Conservation (phyloP, 2,113 vertebrate genomes). For the Petromus typicus region DNA sequence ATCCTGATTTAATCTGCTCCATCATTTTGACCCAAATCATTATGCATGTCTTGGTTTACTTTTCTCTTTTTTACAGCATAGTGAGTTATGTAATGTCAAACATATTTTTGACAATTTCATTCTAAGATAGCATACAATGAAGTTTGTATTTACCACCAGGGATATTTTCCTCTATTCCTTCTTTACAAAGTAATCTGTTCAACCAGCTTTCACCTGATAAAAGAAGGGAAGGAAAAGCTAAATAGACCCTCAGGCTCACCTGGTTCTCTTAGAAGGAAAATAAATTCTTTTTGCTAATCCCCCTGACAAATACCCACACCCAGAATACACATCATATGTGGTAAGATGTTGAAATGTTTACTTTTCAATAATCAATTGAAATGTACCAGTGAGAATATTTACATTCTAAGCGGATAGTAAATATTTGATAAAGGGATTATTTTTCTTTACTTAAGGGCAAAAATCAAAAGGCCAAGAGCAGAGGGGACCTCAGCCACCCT, state of each 20-base stretch:
- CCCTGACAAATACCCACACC: not conserved
- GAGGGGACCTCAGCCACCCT: not conserved
- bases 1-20: not conserved
- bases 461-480: constrained; percentile 53
- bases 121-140: not conserved
- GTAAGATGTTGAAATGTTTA: not conserved
- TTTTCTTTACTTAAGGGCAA: constrained; percentile 51
- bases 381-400: not conserved
- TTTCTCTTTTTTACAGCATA: not conserved
- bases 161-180: not conserved
- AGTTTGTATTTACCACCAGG: not conserved
- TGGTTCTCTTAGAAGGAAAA: not conserved
- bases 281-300: not conserved
- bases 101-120: not conserved
- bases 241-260: not conserved
- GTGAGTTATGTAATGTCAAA: not conserved
- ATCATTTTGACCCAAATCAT: not conserved
- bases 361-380: constrained; percentile 45
- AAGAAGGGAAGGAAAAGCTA: not conserved
- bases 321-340: fast-evolving
- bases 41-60: not conserved
- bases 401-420: constrained; percentile 53
- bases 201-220: not conserved
- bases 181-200: not conserved
- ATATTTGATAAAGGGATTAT: constrained; percentile 62